Evolutionary conservation across 2,888 invertebrate genomes (phyloP).

Genomic region (Aradus depressus): DNA sequence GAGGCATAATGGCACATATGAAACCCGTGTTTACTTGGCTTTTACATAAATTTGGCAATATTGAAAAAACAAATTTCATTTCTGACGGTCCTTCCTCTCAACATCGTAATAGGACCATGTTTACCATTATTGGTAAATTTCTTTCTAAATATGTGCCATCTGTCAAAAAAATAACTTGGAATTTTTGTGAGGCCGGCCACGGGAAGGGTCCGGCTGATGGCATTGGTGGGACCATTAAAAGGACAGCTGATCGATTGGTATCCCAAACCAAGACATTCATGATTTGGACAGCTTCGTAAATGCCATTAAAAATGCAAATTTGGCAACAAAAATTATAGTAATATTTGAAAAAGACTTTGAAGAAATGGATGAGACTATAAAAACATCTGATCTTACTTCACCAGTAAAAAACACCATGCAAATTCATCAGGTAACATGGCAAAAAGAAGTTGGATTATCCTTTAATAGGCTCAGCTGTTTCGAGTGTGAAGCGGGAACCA

Average conservation of each 20-base stretch:
- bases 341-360: slow-evolving; percentile 1
- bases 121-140: slow-evolving; percentile 20
- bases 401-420: slow-evolving; percentile 11
- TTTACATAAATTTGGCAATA: slow-evolving; percentile 3
- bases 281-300: slow-evolving; percentile 4
- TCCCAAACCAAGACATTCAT: slow-evolving; percentile 5
- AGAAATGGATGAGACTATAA: not conserved
- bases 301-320: not conserved
- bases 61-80: slow-evolving; percentile 26
- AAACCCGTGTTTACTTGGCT: slow-evolving; percentile 27
- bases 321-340: not conserved
- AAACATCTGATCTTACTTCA: not conserved
- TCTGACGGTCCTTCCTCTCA: slow-evolving; percentile 33
- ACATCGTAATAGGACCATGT: slow-evolving; percentile 32
- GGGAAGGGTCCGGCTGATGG: slow-evolving; percentile 34
- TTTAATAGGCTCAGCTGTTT: slow-evolving; percentile 13
- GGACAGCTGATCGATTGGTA: slow-evolving; percentile 29
- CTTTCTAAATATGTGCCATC: slow-evolving; percentile 5
- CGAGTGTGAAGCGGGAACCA: not conserved
- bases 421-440: slow-evolving; percentile 15
- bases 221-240: slow-evolving; percentile 32
- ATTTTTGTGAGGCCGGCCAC: slow-evolving; percentile 34
- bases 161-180: slow-evolving; percentile 31
- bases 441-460: not conserved
- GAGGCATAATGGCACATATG: slow-evolving; percentile 33